Conservation (phyloP, 2,113 vertebrate species). For the Zapornia atra region DNA sequence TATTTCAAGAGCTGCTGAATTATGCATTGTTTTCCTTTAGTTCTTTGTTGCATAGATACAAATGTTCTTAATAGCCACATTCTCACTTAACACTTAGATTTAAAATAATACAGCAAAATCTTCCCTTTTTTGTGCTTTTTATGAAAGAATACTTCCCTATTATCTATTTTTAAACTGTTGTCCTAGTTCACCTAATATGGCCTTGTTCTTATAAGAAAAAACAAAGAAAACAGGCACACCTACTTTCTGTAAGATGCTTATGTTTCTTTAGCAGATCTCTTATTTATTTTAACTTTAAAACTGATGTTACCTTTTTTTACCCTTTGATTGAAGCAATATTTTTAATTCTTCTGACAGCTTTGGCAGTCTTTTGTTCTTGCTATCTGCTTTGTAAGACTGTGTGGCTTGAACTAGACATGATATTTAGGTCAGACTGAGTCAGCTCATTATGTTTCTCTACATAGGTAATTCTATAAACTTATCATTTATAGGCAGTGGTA, state of each 20-base stretch:
- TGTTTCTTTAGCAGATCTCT: not conserved
- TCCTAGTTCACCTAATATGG: not conserved
- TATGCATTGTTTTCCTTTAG: not conserved
- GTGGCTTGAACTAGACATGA: not conserved
- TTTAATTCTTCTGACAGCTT: not conserved
- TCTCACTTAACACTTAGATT: not conserved
- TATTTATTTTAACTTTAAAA: not conserved
- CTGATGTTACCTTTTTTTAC: not conserved
- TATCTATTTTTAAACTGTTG: not conserved
- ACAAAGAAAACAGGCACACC: not conserved
- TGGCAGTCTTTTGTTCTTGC: not conserved
- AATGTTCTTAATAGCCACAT: rapidly evolving
- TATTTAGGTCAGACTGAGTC: not conserved
- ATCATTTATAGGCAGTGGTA: not conserved
- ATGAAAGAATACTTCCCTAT: not conserved
- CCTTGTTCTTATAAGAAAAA: not conserved
- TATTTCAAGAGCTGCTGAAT: not conserved
- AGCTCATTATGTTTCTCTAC: not conserved
- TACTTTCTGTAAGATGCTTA: not conserved
- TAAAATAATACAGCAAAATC: not conserved
- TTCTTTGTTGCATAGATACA: not conserved
- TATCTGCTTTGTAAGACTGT: not conserved
- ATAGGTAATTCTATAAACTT: not conserved
- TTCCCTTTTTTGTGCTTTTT: not conserved
- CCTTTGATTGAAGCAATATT: not conserved